A percentile compares a stretch with the other conserved stretches of the same genome.
phyloP scores from a whole-genome alignment of 2,797 vertebrate genomes.

The Mormyrus hasselquistii region DNA sequence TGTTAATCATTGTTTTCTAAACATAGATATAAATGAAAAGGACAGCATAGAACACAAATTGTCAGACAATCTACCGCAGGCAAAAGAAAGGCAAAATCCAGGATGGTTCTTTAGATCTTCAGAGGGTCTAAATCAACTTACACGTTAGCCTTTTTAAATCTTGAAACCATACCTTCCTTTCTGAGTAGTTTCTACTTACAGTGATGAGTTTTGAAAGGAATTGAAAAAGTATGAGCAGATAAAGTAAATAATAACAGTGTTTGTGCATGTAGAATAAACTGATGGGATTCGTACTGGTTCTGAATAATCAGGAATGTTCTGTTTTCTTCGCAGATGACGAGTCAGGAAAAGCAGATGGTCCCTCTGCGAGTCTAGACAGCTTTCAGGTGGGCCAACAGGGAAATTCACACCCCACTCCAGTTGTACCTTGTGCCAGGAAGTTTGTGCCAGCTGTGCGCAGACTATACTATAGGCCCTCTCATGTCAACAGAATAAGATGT shows the following conservation, averaged over 20 bases:
- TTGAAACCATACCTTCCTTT: constrained; percentile 11
- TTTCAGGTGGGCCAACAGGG: constrained; percentile 64
- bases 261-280: neutral
- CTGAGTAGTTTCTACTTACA: neutral
- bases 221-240: neutral
- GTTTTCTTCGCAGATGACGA: constrained; percentile 79
- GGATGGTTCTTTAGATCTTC: neutral
- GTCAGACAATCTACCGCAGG: neutral
- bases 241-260: neutral
- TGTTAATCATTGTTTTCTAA: neutral
- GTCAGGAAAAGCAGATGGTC: constrained; percentile 76
- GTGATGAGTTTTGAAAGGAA: neutral
- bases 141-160: constrained; percentile 3
- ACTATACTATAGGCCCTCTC: neutral
- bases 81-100: neutral
- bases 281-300: neutral
- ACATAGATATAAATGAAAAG: neutral
- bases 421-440: neutral
- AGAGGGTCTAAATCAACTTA: neutral
- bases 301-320: neutral
- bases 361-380: constrained; percentile 77
- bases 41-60: neutral
- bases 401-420: neutral
- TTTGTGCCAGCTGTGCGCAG: neutral
- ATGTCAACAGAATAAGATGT: neutral